phyloP scores from a whole-genome alignment of 2,888 invertebrate genomes.

The Rhogogaster chlorosoma region DNA sequence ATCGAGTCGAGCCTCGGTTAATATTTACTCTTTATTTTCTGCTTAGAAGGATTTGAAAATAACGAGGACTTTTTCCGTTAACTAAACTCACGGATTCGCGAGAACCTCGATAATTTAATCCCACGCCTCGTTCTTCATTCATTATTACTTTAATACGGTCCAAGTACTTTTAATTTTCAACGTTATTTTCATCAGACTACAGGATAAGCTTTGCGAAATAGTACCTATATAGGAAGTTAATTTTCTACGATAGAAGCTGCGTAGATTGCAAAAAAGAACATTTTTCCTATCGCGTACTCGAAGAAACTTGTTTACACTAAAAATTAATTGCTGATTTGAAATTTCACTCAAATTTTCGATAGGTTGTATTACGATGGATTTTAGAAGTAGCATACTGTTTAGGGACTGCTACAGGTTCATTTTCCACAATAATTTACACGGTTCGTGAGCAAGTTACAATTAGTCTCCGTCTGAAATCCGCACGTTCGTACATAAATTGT shows the following conservation, averaged over 20 bases:
- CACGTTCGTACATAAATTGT: neutral
- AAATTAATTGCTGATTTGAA: neutral
- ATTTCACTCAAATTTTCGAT: neutral
- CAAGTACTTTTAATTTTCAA: conserved; percentile 32
- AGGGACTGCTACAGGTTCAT: neutral
- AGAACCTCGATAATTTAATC: conserved; percentile 31
- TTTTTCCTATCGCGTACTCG: neutral
- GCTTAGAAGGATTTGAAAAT: conserved; percentile 2
- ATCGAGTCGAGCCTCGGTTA: neutral
- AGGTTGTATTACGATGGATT: neutral
- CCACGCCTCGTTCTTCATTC: conserved; percentile 26
- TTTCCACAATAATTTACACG: neutral
- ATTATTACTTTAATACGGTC: conserved; percentile 32
- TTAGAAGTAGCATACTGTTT: conserved; percentile 3
- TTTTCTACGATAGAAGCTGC: neutral
- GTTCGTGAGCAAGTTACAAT: neutral
- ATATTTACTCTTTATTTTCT: neutral
- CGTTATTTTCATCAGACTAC: neutral
- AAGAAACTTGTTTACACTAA: neutral
- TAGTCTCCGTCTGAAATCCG: neutral
- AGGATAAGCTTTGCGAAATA: neutral
- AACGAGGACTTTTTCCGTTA: neutral
- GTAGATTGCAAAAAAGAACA: neutral
- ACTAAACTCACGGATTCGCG: neutral
- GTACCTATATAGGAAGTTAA: neutral